A percentile compares a stretch with the other conserved stretches of the same genome.
Evolutionary conservation across 2,113 vertebrate genomes (phyloP).

Genomic region (Thunnus maccoyii): DNA sequence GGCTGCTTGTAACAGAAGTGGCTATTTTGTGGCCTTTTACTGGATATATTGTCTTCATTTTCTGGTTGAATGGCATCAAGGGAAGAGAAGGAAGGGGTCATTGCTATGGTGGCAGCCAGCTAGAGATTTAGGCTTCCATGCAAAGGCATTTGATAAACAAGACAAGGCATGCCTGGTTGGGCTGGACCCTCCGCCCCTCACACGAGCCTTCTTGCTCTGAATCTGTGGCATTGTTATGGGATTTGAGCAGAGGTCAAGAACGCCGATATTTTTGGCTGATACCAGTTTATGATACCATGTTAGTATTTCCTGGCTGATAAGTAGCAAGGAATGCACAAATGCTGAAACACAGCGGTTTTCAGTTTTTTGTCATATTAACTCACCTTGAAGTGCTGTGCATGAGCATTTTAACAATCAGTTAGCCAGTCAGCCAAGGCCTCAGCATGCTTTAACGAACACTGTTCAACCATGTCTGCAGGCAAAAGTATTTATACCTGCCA

Average conservation of each 20-base stretch:
- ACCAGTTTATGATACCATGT: no score
- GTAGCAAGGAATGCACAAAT: no score
- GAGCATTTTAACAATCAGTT: no score
- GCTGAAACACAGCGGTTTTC: no score
- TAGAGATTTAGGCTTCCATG: neutral
- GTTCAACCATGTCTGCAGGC: no score
- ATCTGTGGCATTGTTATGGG: neutral
- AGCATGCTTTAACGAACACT: no score
- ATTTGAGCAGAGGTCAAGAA: neutral
- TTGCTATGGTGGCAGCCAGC: no score
- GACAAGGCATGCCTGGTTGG: neutral
- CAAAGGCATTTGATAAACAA: neutral
- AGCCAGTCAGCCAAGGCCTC: no score
- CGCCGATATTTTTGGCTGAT: neutral
- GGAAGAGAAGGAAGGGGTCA: neutral
- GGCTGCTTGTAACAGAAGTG: neutral
- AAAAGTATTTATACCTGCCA: no score
- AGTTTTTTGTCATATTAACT: no score
- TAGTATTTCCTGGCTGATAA: no score
- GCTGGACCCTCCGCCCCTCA: neutral
- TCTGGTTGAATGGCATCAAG: neutral
- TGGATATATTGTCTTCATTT: slow-evolving; percentile 8
- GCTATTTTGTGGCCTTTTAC: neutral
- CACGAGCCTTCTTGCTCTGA: neutral
- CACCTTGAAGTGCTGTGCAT: no score